Base-by-base conservation (phyloP, 2,888 invertebrate species). In the Thumatha senex region DNA sequence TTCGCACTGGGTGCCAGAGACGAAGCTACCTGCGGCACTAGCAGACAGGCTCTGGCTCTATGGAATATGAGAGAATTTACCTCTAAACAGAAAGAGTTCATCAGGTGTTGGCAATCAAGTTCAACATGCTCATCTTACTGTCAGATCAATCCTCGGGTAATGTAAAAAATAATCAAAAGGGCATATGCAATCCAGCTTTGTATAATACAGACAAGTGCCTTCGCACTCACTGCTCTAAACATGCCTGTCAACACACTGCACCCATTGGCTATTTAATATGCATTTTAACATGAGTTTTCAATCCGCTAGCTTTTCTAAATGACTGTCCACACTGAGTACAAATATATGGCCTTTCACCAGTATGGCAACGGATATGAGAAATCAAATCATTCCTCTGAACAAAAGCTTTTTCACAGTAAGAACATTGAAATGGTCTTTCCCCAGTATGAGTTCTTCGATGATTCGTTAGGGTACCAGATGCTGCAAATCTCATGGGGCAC, bases 401-500 rank as follows among this genome's bases (percentile, higher is more conserved):
- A 44, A 94, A 94, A 0, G 92, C 90, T 56, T 93, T 93, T 1
- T 92, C 85, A 55, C 94, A 94, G 44, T 86, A 87, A 0, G 84
- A 84, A 48, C 94, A 94, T 29, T 89, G 89, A 60, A 85, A 93
- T 0, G 94, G 93, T 2, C 92, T 79, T 56, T 94, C 93, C 0
- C 93, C 93, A 0, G 94, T 94, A 51, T 94, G 94, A 0, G 93
- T 93, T 0, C 93, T 75, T 0, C 93, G 78, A 61, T 90, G 90
- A 65, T 93, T 94, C 64, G 93, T 93, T 0, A 94, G 69, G 0
- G 93, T 93, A 1, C 93, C 93, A 0, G 93, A 84, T 0, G 92
- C 92, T 0, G 93, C 86, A 46, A 94, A 89, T 7, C 89, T 84
- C 92, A 93, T 92, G 0, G 92, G 88, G 43, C 94, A 94, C 1